These are phyloP conservation scores for Corticium candelabrum DNA, from an alignment of 37 sponge, comb jelly and placozoan genomes.

Conservation along the genomic window DNA sequence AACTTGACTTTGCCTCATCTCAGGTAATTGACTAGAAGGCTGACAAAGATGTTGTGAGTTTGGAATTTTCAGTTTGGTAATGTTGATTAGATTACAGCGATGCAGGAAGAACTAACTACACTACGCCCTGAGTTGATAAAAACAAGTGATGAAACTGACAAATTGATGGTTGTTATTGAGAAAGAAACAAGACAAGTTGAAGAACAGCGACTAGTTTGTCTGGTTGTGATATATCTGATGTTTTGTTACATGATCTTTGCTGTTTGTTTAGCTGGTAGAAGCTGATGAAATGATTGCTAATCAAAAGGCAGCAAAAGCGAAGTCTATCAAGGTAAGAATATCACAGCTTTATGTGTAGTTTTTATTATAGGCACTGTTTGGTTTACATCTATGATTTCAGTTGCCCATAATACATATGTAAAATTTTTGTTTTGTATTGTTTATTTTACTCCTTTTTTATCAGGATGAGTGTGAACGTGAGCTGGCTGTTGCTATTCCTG, in stretches of 20 bases:
- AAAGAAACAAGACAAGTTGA: constrained; percentile 92
- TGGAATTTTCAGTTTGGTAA: too few relatives aligned
- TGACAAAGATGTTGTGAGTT: too few relatives aligned
- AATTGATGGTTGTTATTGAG: constrained; percentile 92
- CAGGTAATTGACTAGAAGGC: too few relatives aligned
- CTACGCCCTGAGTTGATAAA: constrained; percentile 92
- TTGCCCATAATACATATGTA: too few relatives aligned
- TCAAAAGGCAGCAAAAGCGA: constrained; percentile 77
- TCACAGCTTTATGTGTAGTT: background rate
- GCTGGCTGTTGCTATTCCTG: constrained; percentile 94
- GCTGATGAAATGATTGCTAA: constrained; percentile 96
- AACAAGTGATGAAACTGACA: constrained; percentile 84
- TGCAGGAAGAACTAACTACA: constrained; percentile 84
- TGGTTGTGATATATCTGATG: background rate
- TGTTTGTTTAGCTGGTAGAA: constrained; percentile 82
- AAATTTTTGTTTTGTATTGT: background rate
- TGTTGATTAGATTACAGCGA: constrained; percentile 59
- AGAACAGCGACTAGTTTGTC: constrained; percentile 71
- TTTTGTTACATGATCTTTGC: background rate
- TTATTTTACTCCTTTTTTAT: background rate
- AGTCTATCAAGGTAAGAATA: constrained; percentile 60
- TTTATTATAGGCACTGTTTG: too few relatives aligned
- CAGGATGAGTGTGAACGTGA: constrained; percentile 93
- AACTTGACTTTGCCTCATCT: constrained; percentile 84
- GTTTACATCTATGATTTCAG: too few relatives aligned